phyloP scores from a whole-genome alignment of 2,113 vertebrate species.

The Thunnus maccoyii region DNA sequence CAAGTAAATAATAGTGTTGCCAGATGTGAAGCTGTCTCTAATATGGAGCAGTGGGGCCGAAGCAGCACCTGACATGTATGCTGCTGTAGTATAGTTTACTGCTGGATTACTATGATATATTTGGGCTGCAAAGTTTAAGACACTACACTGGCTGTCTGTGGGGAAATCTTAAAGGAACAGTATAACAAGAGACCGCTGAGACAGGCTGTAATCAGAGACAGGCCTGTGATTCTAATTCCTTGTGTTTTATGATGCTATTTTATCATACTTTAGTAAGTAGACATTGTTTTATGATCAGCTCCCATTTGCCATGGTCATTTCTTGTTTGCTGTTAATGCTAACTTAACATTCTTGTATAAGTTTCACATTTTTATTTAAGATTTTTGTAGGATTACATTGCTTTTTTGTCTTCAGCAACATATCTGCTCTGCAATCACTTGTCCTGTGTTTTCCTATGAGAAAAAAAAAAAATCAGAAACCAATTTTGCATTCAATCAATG shows the following conservation, averaged over 20 bases:
- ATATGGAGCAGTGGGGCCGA: slow-evolving; percentile 16
- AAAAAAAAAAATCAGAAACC: too few species aligned
- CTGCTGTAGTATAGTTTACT: slow-evolving; percentile 10
- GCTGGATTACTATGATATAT: slow-evolving; percentile 13
- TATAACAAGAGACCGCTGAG: background rate
- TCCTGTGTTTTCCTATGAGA: too few species aligned
- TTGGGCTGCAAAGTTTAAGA: slow-evolving; percentile 16
- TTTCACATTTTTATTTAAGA: background rate
- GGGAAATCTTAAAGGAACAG: slow-evolving; percentile 5
- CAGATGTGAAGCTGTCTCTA: slow-evolving; percentile 38
- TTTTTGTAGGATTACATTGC: too few species aligned
- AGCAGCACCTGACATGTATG: slow-evolving; percentile 37
- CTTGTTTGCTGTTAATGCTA: background rate
- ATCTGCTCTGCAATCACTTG: too few species aligned
- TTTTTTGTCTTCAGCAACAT: too few species aligned
- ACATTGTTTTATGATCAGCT: background rate
- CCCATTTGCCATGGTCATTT: background rate
- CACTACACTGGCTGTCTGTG: background rate
- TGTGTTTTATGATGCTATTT: background rate
- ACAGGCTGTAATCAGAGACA: background rate
- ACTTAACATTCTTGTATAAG: background rate
- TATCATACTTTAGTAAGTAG: background rate
- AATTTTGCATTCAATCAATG: too few species aligned
- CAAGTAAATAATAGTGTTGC: slow-evolving; percentile 33
- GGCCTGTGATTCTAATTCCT: background rate